A percentile compares a stretch with the other conserved stretches of the same genome.
Conservation (phyloP, 2,888 invertebrate species). For the Trichacis sp. region DNA sequence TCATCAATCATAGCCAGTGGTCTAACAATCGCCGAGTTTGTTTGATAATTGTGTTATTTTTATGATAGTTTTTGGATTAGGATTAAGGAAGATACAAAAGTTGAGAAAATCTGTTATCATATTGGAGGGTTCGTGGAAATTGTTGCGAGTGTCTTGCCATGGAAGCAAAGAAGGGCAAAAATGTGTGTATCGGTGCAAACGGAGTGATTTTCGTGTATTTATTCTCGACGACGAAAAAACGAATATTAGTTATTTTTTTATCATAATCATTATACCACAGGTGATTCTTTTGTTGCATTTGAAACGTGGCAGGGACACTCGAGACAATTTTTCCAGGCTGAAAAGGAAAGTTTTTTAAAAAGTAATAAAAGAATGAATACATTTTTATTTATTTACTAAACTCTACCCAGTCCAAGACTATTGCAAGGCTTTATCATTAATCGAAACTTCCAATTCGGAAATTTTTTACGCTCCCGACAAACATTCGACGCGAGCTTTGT, state of each 20-base stretch:
- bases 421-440: no score
- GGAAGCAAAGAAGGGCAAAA: background rate
- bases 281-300: background rate
- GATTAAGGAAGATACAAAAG: slow-evolving; percentile 8
- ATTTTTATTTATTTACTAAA: slow-evolving; percentile 23
- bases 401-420: slow-evolving; percentile 21
- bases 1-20: slow-evolving; percentile 14
- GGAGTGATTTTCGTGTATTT: slow-evolving; percentile 2
- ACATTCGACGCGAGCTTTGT: no score
- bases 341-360: slow-evolving; percentile 2
- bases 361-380: slow-evolving; percentile 8
- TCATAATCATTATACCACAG: background rate
- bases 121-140: slow-evolving; percentile 10
- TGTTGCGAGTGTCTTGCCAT: slow-evolving; percentile 23
- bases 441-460: no score
- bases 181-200: background rate
- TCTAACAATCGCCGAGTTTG: slow-evolving; percentile 13
- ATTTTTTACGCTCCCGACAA: no score
- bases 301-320: slow-evolving; percentile 15
- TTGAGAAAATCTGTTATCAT: slow-evolving; percentile 14
- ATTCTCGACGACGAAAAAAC: background rate
- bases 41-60: slow-evolving; percentile 22
- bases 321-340: slow-evolving; percentile 10
- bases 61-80: slow-evolving; percentile 17
- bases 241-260: background rate